Conservation (phyloP, 2,888 invertebrate species). For the Lepidonotus clava region DNA sequence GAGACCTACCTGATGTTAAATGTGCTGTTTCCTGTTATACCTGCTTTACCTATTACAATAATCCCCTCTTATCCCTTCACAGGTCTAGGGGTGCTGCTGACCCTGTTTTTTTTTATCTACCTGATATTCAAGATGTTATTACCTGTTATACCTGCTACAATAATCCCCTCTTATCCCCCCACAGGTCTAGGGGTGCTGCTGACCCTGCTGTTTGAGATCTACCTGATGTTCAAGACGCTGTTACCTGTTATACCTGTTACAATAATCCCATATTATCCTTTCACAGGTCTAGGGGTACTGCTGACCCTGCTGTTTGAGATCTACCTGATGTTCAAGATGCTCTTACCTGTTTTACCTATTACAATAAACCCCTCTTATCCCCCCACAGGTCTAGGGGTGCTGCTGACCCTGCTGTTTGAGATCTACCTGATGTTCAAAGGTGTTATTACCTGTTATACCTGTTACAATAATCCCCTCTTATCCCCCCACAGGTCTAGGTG, state of each 20-base stretch:
- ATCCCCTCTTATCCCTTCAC: no score
- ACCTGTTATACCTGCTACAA: no score
- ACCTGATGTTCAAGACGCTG: no score
- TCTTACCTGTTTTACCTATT: no score
- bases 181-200: conserved; percentile 89
- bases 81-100: conserved; percentile 90
- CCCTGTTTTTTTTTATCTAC: conserved; percentile 91
- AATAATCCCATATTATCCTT: no score
- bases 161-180: no score
- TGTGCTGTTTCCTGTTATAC: no score
- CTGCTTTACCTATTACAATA: no score
- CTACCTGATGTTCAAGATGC: conserved; percentile 93
- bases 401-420: conserved; percentile 92
- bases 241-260: no score
- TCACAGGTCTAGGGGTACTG: conserved; percentile 88
- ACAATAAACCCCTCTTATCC: no score
- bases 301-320: conserved; percentile 91
- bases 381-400: conserved; percentile 88
- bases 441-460: no score
- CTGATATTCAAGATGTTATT: conserved; percentile 93
- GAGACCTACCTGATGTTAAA: conserved; percentile 92
- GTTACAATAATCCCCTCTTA: no score
- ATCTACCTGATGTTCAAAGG: conserved; percentile 92
- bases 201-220: conserved; percentile 90
- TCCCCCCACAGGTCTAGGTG: conserved; percentile 85